Base-by-base conservation (phyloP, 2,113 vertebrate species). In the Pseudorectes ferrugineus region DNA sequence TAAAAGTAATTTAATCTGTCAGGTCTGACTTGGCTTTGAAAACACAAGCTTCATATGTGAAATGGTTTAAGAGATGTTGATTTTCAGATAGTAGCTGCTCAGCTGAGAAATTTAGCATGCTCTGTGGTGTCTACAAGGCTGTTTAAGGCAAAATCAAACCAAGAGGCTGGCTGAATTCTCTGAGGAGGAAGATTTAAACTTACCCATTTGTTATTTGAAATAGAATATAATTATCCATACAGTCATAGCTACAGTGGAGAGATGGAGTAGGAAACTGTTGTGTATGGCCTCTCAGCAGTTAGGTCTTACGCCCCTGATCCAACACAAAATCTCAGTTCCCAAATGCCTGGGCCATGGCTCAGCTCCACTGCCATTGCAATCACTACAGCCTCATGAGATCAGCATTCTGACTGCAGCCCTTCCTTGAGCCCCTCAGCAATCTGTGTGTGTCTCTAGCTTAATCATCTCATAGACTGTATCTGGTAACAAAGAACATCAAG, bases 301-400 rank as follows among this genome's bases (percentile, higher is more conserved):
- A 24, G 22, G 21, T 51, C 12, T 48, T 26, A 36, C 2, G 6
- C 25, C 54, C 71, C 62, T 29, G n/a, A 67, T 23, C 28, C 29
- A 48, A 52, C 14, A 65, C 33, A 65, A 82, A 92, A 72, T 43
- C 13, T 46, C 70, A 71, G 55, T 22, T 92, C 52, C 26, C 52
- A 65, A 35, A 33, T 5, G 38, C 23, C 48, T 49, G 35, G 17
- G 12, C 45, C 14, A 1, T 12, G 61, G 24, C 51, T 82, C 61
- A 82, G 46, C 57, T 29, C 14, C 28, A 7, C 26, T 46, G 45
- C 25, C 1, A 0, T 1, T 38, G 19, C 12, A 48, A 29, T 14
- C 2, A 1, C 33, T 38, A 2, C 61, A 43, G 48, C 24, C 66
- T 52, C 19, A 4, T 5, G 12, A 26, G 43, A 40, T 87, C 54